Evolutionary conservation across 2,888 invertebrate species (phyloP).

Genomic region (Eubasilissa splendida): DNA sequence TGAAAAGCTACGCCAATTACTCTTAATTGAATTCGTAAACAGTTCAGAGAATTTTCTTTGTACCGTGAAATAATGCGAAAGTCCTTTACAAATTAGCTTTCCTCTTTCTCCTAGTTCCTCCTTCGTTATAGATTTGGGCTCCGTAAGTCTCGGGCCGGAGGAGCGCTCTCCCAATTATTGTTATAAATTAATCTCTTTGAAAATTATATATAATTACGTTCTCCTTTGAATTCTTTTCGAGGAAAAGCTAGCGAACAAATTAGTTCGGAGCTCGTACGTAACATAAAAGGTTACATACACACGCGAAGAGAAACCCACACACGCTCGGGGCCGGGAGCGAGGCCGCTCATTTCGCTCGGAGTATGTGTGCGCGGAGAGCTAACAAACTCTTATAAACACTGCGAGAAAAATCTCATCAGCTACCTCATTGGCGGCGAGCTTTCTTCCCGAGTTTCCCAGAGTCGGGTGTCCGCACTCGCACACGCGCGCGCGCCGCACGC

Average conservation of each 20-base stretch:
- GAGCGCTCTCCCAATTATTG: constrained; percentile 53
- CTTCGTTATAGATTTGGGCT: constrained; percentile 19
- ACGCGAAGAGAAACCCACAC: constrained; percentile 15
- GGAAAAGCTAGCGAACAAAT: constrained; percentile 49
- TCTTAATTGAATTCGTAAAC: constrained; percentile 42
- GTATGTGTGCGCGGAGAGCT: constrained; percentile 42
- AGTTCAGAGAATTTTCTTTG: constrained; percentile 35
- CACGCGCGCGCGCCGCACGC: constrained; percentile 35
- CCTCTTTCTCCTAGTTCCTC: constrained; percentile 18
- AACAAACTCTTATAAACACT: constrained; percentile 58
- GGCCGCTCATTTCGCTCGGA: constrained; percentile 32
- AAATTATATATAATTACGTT: constrained; percentile 52
- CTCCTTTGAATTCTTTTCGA: constrained; percentile 45
- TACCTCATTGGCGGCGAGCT: constrained; percentile 57
- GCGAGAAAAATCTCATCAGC: constrained; percentile 59
- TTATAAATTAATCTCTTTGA: constrained; percentile 55
- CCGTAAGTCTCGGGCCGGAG: constrained; percentile 26
- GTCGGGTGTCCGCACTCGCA: constrained; percentile 34
- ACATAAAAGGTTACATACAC: constrained; percentile 49
- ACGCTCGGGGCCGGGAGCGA: neutral
- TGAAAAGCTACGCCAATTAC: constrained; percentile 39
- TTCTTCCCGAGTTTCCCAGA: constrained; percentile 39
- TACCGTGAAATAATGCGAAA: constrained; percentile 43
- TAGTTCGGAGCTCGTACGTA: constrained; percentile 50
- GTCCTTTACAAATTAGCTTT: constrained; percentile 43